Evolutionary conservation across 2,888 invertebrate species (phyloP).

Genomic region (Carterocephalus palaemon): DNA sequence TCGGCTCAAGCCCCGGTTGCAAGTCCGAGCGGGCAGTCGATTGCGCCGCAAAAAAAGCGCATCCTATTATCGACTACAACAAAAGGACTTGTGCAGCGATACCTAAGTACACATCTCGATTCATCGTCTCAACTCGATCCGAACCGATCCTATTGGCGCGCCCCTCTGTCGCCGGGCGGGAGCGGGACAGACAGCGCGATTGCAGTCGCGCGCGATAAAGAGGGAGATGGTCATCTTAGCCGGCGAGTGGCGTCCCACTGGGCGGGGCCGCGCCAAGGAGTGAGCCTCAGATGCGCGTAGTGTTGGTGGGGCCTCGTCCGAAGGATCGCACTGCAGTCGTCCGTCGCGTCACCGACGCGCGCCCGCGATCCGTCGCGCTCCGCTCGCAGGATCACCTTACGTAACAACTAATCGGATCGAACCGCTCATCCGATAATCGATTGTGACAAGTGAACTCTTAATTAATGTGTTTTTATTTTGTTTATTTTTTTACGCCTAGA

Average conservation of each 20-base stretch:
- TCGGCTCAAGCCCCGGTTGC: conserved; percentile 43
- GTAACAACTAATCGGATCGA: conserved; percentile 71
- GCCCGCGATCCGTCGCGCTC: conserved; percentile 58
- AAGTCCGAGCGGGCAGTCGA: conserved; percentile 56
- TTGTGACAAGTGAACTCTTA: conserved; percentile 67
- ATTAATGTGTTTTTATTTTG: conserved; percentile 43
- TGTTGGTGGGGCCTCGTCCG: conserved; percentile 80
- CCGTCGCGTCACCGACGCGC: conserved; percentile 70
- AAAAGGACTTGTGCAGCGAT: conserved; percentile 78
- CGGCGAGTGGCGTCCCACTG: conserved; percentile 77
- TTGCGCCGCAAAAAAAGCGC: conserved; percentile 72
- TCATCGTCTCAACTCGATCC: conserved; percentile 78
- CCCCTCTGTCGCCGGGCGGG: conserved; percentile 73
- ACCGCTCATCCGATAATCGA: conserved; percentile 67
- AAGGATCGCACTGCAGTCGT: conserved; percentile 80
- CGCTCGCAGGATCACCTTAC: conserved; percentile 62
- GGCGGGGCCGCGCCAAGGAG: conserved; percentile 81
- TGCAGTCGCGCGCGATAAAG: conserved; percentile 53
- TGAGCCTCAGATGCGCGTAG: conserved; percentile 81
- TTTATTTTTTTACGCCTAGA: conserved; percentile 39
- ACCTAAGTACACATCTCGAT: conserved; percentile 80
- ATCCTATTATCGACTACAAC: conserved; percentile 79
- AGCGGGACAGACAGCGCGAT: conserved; percentile 54
- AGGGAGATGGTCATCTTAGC: conserved; percentile 77
- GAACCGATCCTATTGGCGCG: conserved; percentile 78